A percentile compares a stretch with the other conserved stretches of the same genome.
These are phyloP conservation scores for Sminthurides bifidus DNA, from an alignment of 1,140 invertebrate genomes.

Conservation along the genomic window DNA sequence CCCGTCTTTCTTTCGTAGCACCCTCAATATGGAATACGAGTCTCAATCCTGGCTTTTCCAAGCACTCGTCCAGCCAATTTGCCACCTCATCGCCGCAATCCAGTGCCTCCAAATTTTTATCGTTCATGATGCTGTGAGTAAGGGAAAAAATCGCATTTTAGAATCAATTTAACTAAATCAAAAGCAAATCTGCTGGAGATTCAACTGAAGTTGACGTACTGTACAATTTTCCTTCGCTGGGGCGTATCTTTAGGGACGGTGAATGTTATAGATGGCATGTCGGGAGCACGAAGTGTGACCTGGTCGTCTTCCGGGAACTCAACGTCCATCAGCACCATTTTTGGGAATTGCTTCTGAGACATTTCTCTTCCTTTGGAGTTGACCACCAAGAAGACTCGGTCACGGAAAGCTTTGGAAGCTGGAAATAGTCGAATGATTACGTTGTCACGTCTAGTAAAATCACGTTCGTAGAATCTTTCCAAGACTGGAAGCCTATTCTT, in stretches of 20 bases:
- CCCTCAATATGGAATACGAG: conserved; percentile 31
- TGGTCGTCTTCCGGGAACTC: conserved; percentile 1
- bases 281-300: conserved; percentile 22
- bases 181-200: background rate
- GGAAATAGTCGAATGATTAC: background rate
- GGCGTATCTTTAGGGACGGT: conserved; percentile 3
- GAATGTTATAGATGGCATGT: conserved; percentile 18
- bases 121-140: background rate
- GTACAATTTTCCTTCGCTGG: background rate
- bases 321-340: conserved; percentile 18
- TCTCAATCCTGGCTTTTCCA: conserved; percentile 28
- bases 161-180: background rate
- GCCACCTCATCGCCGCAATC: conserved; percentile 36
- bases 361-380: conserved; percentile 9
- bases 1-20: conserved; percentile 28
- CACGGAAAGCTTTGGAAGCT: conserved; percentile 10
- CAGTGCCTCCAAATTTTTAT: conserved; percentile 26
- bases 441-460: background rate
- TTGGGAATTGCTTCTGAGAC: conserved; percentile 2
- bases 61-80: conserved; percentile 33
- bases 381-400: conserved; percentile 21
- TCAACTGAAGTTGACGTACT: background rate
- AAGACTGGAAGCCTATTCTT: conserved; percentile 1
- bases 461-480: background rate
- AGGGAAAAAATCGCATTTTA: too few relatives aligned